A percentile compares a stretch with the other conserved stretches of the same genome.
phyloP scores from a whole-genome alignment of 1,140 invertebrate genomes.

The Anadara kagoshimensis region DNA sequence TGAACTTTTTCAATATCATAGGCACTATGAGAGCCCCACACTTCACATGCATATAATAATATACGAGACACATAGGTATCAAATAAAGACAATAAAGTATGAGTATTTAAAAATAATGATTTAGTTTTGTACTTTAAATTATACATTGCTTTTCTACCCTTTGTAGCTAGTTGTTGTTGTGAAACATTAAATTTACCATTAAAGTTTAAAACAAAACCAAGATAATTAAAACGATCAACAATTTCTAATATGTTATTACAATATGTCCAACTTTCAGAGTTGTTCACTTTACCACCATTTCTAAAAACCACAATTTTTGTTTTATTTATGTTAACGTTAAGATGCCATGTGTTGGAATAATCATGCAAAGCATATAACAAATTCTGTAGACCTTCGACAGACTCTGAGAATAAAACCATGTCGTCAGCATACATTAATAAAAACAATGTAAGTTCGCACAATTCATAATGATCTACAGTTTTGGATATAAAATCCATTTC shows the following conservation, averaged over 20 bases:
- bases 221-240: constrained; percentile 35
- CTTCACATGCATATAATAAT: constrained; percentile 27
- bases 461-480: constrained; percentile 8
- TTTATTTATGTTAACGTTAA: constrained; percentile 31
- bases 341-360: constrained; percentile 12
- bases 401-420: constrained; percentile 34
- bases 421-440: constrained; percentile 37
- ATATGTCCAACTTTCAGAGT: constrained; percentile 25
- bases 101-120: background rate
- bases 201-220: constrained; percentile 28
- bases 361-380: constrained; percentile 27
- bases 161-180: constrained; percentile 5
- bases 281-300: constrained; percentile 14
- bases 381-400: constrained; percentile 10
- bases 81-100: constrained; percentile 14
- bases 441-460: constrained; percentile 21
- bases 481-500: background rate
- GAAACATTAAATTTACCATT: constrained; percentile 18
- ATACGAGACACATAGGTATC: constrained; percentile 22
- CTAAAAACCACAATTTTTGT: constrained; percentile 35
- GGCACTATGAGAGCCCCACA: constrained; percentile 18
- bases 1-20: constrained; percentile 19
- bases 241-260: constrained; percentile 20
- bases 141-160: constrained; percentile 19
- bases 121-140: constrained; percentile 1